Percentiles rank a stretch among this genome's conserved stretches.
These are phyloP conservation scores for Drosophila kurseongensis DNA, from an alignment of 1,140 invertebrate genomes.

Conservation along the genomic window DNA sequence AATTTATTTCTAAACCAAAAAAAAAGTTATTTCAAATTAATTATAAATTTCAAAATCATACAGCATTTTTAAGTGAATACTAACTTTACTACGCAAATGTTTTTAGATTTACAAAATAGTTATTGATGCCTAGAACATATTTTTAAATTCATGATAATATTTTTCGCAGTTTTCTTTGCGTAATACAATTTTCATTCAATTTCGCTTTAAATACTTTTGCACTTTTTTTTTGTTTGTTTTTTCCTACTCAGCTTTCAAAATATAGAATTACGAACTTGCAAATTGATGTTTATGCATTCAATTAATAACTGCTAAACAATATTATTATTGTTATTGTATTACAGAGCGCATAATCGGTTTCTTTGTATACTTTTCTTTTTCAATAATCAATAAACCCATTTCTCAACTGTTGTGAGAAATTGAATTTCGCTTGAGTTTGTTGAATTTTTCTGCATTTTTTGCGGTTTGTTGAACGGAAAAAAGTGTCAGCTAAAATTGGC, in stretches of 20 bases:
- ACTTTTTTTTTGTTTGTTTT: neutral
- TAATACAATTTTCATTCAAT: slow-evolving; percentile 4
- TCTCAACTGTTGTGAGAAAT: slow-evolving; percentile 32
- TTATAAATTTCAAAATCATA: no score
- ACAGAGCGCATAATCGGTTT: slow-evolving; percentile 10
- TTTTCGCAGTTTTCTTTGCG: slow-evolving; percentile 6
- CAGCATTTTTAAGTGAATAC: no score
- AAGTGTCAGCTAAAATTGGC: slow-evolving; percentile 38
- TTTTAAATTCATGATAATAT: neutral
- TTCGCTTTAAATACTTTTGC: neutral
- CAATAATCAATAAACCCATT: slow-evolving; percentile 22
- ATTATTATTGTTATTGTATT: slow-evolving; percentile 46
- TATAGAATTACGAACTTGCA: slow-evolving; percentile 7
- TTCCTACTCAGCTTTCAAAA: slow-evolving; percentile 19
- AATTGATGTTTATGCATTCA: slow-evolving; percentile 23
- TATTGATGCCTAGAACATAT: no score
- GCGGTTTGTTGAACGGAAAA: slow-evolving; percentile 14
- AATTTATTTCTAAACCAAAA: no score
- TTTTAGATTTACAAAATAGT: no score
- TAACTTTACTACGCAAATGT: no score
- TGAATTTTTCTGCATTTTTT: slow-evolving; percentile 23
- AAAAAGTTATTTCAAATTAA: neutral
- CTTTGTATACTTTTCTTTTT: neutral
- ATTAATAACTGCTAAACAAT: slow-evolving; percentile 5
- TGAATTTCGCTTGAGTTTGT: slow-evolving; percentile 27